phyloP scores from a whole-genome alignment of 2,113 vertebrate species.

The Lepus europaeus region DNA sequence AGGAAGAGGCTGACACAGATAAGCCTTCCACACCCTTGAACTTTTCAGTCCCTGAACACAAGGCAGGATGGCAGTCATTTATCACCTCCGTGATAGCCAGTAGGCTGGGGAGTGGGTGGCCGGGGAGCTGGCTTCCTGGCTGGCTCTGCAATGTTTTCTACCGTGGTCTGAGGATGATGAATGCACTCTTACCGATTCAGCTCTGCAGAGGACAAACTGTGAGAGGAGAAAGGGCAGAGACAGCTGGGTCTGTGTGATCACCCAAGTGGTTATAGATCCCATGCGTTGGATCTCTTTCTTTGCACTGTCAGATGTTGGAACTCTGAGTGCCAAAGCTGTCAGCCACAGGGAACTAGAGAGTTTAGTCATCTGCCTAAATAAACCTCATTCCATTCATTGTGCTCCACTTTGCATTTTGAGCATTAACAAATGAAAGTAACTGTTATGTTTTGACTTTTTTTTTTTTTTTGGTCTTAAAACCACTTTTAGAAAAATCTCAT shows the following conservation, averaged over 20 bases:
- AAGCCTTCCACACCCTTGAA: not conserved
- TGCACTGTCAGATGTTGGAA: not conserved
- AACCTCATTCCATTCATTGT: not conserved
- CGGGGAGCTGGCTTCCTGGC: not conserved
- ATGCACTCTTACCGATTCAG: not conserved
- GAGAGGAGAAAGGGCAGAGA: not conserved
- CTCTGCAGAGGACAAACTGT: not conserved
- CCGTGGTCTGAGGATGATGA: not conserved
- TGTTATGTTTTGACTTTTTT: not conserved
- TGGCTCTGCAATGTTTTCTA: not conserved
- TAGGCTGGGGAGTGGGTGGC: too few relatives aligned
- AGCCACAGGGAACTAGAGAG: not conserved
- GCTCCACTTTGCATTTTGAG: constrained; percentile 14
- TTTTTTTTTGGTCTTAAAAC: not conserved
- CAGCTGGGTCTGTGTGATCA: not conserved
- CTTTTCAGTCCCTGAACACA: not conserved
- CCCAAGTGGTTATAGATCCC: not conserved
- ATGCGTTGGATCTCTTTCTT: not conserved
- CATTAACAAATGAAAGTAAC: constrained; percentile 20
- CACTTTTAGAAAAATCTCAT: not conserved
- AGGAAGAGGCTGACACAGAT: not conserved
- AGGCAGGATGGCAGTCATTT: not conserved
- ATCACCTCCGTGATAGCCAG: not conserved
- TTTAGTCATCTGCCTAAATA: constrained; percentile 20
- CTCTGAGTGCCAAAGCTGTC: not conserved